A percentile compares a stretch with the other conserved stretches of the same genome.
phyloP scores from a whole-genome alignment of 2,888 invertebrate species.

The Yponomeuta plumbellus region DNA sequence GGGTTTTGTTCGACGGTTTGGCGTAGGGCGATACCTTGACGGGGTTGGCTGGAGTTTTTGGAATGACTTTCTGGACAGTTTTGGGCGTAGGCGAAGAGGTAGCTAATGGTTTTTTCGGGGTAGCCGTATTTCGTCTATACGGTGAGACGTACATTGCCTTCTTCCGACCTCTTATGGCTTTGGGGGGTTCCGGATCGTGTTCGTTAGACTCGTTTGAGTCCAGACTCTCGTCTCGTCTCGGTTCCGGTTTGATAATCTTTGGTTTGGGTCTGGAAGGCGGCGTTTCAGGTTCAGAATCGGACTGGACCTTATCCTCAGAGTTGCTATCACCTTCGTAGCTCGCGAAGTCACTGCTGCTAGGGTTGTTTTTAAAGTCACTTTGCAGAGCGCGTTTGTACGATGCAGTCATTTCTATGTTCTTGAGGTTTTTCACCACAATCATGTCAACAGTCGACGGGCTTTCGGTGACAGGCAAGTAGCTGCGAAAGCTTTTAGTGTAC shows the following conservation, averaged over 20 bases:
- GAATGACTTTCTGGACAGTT: constrained; percentile 25
- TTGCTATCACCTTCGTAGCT: constrained; percentile 77
- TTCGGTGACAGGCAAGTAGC: constrained; percentile 66
- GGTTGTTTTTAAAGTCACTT: constrained; percentile 38
- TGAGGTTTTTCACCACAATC: constrained; percentile 65
- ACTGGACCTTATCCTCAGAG: constrained; percentile 72
- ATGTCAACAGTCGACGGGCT: constrained; percentile 64
- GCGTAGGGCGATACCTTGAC: constrained; percentile 46
- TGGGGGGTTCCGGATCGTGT: constrained; percentile 63
- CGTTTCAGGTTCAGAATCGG: constrained; percentile 62
- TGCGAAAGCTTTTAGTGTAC: constrained; percentile 73
- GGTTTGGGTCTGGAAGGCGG: constrained; percentile 62
- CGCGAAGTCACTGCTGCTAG: constrained; percentile 59
- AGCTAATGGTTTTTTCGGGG: constrained; percentile 48
- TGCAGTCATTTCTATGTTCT: constrained; percentile 65
- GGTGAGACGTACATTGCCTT: constrained; percentile 82
- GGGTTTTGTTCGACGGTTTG: constrained; percentile 46
- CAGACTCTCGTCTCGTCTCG: constrained; percentile 55
- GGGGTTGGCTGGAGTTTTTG: constrained; percentile 33
- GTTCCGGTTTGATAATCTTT: constrained; percentile 75
- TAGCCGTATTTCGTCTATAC: constrained; percentile 58
- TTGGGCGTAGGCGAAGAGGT: constrained; percentile 21
- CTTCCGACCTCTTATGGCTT: constrained; percentile 79
- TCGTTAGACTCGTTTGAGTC: constrained; percentile 67
- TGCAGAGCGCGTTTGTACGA: constrained; percentile 45